Base-by-base conservation (phyloP, 2,888 invertebrate genomes). In the Lamellibrachia satsuma region DNA sequence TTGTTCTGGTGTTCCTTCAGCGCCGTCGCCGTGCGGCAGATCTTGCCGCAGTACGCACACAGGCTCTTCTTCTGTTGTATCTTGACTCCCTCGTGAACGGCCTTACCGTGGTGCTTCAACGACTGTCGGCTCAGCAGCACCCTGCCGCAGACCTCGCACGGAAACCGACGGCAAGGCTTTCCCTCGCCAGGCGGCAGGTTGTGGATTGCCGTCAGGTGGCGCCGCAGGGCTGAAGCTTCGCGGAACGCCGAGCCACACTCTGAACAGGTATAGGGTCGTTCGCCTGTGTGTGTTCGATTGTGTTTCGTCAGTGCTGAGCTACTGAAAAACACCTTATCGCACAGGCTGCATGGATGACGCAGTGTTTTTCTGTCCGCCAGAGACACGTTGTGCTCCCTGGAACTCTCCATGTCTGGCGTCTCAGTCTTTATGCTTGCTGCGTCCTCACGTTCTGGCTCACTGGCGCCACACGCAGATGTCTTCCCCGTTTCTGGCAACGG, bases 41-140 rank as follows among this genome's bases (percentile, higher is more conserved):
- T 90, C 60, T 92, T 90, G 39, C 93, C 93, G 39, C 93, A 93
- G 52, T 75, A 52, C 39, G 52, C 52, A 75, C 93, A 93, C 52
- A 92, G 27, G 27, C 91, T 55, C n/a, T 52, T 57, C 52, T 93
- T 92, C 51, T n/a, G 90, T 9, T 39, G n/a, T 7, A 9, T 9
- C 51, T 22, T 22, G n/a, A 93, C 39, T 7, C 93, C 93, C 27
- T 90, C 52, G 92, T 93, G 93, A 15, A 92, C 55, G 9, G 55
- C 60, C 3, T 90, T 39, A 6, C 91, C 90, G 75, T 93, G 93
- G 51, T 91, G 52, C 27, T 93, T 91, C 91, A 93, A 57, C 11
- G 92, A 92, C 39, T 90, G 57, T 52, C 91, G 91, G 55, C 93
- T 93, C 52, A 52, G 27, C 51, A 93, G 91, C 7, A 90, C 39